Evolutionary conservation across 1,140 invertebrate species (phyloP), one percentile per base, ranked within the genome.

Genomic region (Heliconius himera): DNA sequence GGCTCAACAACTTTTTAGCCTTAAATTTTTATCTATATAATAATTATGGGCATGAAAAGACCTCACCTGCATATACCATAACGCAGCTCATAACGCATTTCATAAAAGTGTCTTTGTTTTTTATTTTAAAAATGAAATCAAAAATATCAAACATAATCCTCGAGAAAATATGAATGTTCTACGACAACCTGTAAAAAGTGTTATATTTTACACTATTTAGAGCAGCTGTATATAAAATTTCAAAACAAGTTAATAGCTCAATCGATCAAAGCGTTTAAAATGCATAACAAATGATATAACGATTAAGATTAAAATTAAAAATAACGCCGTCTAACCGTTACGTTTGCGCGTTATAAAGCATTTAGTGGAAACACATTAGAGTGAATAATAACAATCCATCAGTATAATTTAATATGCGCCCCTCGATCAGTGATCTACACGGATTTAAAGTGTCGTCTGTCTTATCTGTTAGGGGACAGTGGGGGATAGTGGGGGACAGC

Each of bases 331-430:
- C 79, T 85, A 85, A 87, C 51, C 79, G 84, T 87, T 84, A 82
- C 84, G 49, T 77, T 88, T 86, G 83, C 76, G 87, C 83, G 84
- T 87, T 83, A 87, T 84, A 86, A 83, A 83, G 83, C 76, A 83
- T 91, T 90, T 88, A 88, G 87, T 91, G 82, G 85, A 85, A 88
- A 86, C 85, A 90, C 86, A 92, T 92, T 92, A 92, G 91, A 90
- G 89, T 87, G 89, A 90, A 92, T 93, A 89, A 92, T 89, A 87
- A 84, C 83, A 84, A 92, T 93, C 90, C 87, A 92, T 93, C 91
- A 91, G 82, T 85, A 85, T 91, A 91, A 93, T 91, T 92, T 91
- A 92, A 91, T 91, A 89, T 90, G 87, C 86, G 83, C 74, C 73
- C 82, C 81, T 71, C 82, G 80, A 83, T 85, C 82, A 82, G 76